These are phyloP conservation scores for Whitmania pigra DNA, from an alignment of 1,140 invertebrate species.

Conservation along the genomic window DNA sequence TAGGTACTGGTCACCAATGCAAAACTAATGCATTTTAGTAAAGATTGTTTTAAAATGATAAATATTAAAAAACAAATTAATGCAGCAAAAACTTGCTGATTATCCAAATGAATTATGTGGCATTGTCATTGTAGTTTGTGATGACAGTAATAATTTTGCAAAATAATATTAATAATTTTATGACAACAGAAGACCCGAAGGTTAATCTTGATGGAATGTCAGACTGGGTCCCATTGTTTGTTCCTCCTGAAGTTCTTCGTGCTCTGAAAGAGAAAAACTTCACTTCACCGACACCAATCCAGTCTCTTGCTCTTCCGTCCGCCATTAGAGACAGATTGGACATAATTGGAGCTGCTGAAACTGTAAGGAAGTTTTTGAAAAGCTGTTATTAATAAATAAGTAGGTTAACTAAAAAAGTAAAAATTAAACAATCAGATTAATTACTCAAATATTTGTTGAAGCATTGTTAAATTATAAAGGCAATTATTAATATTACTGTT, in stretches of 20 bases:
- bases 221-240: conserved; percentile 45
- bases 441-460: too few species aligned
- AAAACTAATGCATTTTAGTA: not conserved
- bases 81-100: not conserved
- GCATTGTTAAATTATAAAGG: too few species aligned
- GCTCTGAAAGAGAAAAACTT: conserved; percentile 65
- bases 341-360: conserved; percentile 88
- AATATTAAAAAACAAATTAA: not conserved
- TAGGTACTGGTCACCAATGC: not conserved
- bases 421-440: not conserved
- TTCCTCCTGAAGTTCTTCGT: conserved; percentile 56
- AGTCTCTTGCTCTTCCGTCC: conserved; percentile 59
- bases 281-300: conserved; percentile 67
- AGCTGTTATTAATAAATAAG: not conserved
- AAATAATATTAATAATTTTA: not conserved
- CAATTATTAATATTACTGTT: too few species aligned
- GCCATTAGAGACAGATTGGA: conserved; percentile 73
- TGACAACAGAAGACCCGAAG: not conserved
- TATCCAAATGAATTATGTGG: not conserved
- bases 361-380: conserved; percentile 39
- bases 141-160: not conserved
- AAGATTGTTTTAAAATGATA: not conserved
- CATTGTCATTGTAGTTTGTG: not conserved
- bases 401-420: not conserved
- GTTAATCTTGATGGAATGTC: conserved; percentile 16